Percentiles rank a stretch among this genome's conserved stretches.
These are phyloP conservation scores for Cataglyphis hispanica DNA, from an alignment of 1,140 invertebrate species.

Conservation along the genomic window DNA sequence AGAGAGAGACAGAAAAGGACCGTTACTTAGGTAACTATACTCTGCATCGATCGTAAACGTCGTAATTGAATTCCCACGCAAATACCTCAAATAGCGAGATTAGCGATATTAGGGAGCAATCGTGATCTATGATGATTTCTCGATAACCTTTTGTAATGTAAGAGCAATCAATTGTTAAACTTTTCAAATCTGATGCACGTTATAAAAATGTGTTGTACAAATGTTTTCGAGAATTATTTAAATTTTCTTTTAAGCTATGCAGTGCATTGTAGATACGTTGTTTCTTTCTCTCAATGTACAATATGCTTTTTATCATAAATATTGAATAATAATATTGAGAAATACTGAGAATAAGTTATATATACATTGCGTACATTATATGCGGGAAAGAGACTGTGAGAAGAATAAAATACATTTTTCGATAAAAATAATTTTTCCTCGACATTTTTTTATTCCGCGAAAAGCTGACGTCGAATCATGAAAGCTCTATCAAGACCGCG, in stretches of 20 bases:
- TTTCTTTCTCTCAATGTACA: no score
- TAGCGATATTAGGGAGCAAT: background rate
- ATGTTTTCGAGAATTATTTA: no score
- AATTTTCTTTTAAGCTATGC: no score
- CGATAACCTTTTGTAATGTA: no score
- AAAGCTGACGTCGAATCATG: constrained; percentile 18
- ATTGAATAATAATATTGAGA: constrained; percentile 1
- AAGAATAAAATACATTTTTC: background rate
- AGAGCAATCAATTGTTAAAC: background rate
- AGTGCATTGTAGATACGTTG: no score
- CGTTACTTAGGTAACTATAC: constrained; percentile 72
- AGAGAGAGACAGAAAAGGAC: constrained; percentile 56
- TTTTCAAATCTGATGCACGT: no score
- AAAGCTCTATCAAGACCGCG: constrained; percentile 42
- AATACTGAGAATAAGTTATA: background rate
- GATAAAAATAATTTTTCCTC: constrained; percentile 3
- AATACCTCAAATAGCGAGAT: constrained; percentile 41
- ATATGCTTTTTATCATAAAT: no score
- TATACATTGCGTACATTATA: background rate
- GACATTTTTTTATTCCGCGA: constrained; percentile 8
- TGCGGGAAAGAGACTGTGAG: background rate
- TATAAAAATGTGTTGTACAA: no score
- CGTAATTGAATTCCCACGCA: constrained; percentile 72
- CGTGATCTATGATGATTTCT: background rate
- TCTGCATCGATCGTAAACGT: constrained; percentile 69